A percentile compares a stretch with the other conserved stretches of the same genome.
phyloP scores from a whole-genome alignment of 1,140 invertebrate genomes.

The Drosophila suzukii region DNA sequence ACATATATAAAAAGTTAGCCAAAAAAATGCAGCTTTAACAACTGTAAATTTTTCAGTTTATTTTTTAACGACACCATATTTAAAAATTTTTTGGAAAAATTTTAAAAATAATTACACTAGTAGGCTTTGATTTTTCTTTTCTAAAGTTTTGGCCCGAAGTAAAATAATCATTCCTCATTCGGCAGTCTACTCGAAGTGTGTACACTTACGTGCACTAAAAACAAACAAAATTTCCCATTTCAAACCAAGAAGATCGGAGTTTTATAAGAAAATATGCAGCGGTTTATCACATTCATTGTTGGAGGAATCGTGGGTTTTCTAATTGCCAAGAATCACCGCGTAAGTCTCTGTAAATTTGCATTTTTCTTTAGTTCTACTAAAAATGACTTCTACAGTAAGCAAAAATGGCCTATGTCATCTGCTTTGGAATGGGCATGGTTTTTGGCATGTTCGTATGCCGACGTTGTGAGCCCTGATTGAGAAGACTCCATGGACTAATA shows the following conservation, averaged over 20 bases:
- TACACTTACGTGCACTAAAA: background rate
- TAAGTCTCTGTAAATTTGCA: constrained; percentile 11
- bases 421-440: constrained; percentile 54
- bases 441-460: constrained; percentile 50
- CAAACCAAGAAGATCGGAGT: background rate
- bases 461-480: constrained; percentile 26
- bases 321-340: constrained; percentile 36
- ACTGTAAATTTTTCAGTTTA: too few species aligned
- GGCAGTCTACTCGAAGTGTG: background rate
- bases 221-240: constrained; percentile 1
- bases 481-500: background rate
- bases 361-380: too few species aligned
- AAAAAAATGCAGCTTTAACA: too few species aligned
- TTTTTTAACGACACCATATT: too few species aligned
- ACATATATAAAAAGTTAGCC: too few species aligned
- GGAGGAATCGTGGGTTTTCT: constrained; percentile 44
- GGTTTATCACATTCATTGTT: constrained; percentile 46
- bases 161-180: background rate
- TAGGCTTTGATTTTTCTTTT: background rate
- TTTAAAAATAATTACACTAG: background rate
- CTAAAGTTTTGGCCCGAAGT: too few species aligned
- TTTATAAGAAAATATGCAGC: constrained; percentile 25
- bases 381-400: background rate
- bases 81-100: too few species aligned
- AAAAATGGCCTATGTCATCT: constrained; percentile 40